Percentiles rank a stretch among this genome's conserved stretches.
phyloP scores from a whole-genome alignment of 2,113 vertebrate species.

The Corythornis vintsioides region DNA sequence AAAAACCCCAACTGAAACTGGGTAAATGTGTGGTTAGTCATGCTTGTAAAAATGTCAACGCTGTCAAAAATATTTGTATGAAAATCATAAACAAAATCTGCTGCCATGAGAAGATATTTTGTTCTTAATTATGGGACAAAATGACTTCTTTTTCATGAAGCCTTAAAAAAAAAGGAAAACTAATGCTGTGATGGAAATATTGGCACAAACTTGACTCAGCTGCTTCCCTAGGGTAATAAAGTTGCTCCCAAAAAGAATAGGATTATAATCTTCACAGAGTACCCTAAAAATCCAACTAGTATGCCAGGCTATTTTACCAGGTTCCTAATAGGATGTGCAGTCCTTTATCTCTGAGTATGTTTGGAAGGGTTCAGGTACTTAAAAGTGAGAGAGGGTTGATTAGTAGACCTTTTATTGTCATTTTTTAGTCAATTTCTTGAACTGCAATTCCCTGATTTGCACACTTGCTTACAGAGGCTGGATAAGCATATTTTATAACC shows the following conservation, averaged over 20 bases:
- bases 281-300: slow-evolving; percentile 13
- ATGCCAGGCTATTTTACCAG: not conserved
- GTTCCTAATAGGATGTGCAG: slow-evolving; percentile 19
- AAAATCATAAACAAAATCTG: slow-evolving; percentile 71
- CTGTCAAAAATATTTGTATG: slow-evolving; percentile 62
- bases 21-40: slow-evolving; percentile 56
- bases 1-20: not conserved
- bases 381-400: not conserved
- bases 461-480: slow-evolving; percentile 14
- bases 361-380: slow-evolving; percentile 31
- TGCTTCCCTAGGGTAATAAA: slow-evolving; percentile 62
- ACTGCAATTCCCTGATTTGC: not conserved
- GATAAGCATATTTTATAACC: slow-evolving; percentile 60
- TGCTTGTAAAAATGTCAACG: slow-evolving; percentile 55
- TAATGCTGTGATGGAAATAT: slow-evolving; percentile 53
- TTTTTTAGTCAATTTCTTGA: slow-evolving; percentile 12
- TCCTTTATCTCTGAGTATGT: not conserved
- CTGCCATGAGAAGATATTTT: slow-evolving; percentile 46
- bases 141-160: slow-evolving; percentile 45
- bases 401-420: not conserved
- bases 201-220: slow-evolving; percentile 58
- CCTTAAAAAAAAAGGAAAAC: not conserved
- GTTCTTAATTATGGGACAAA: slow-evolving; percentile 56
- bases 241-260: slow-evolving; percentile 50
- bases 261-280: slow-evolving; percentile 42